Evolutionary conservation across 2,797 vertebrate species (phyloP).

Genomic region (Buceros bicornis): DNA sequence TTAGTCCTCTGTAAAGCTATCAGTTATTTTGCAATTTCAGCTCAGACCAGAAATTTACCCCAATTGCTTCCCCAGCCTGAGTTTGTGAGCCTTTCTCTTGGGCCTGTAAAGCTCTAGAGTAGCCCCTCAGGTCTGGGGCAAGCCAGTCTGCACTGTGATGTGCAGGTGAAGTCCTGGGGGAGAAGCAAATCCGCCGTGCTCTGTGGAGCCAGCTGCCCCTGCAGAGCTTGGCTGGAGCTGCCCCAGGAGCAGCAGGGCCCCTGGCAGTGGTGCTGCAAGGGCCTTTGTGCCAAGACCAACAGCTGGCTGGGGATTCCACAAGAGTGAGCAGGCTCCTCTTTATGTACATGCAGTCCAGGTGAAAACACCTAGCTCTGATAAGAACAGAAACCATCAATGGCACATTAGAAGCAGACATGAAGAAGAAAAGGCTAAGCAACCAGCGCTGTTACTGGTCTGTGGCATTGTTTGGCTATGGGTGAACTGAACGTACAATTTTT

Average conservation of each 20-base stretch:
- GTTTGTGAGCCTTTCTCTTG: background rate
- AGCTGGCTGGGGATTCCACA: background rate
- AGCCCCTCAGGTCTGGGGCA: background rate
- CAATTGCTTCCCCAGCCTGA: background rate
- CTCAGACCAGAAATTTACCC: background rate
- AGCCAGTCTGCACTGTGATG: accelerated
- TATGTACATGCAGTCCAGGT: background rate
- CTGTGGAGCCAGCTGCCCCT: background rate
- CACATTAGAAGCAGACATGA: background rate
- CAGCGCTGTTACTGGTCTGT: background rate
- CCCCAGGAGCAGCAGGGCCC: background rate
- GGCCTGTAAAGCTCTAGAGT: background rate
- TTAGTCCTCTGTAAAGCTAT: background rate
- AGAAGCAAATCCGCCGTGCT: background rate
- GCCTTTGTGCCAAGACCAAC: accelerated
- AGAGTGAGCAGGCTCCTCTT: background rate
- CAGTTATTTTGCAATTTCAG: background rate
- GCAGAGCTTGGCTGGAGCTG: accelerated
- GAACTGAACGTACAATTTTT: background rate
- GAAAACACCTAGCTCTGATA: background rate
- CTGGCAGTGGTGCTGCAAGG: accelerated
- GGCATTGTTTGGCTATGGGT: background rate
- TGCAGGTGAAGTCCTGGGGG: background rate
- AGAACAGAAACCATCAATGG: accelerated
- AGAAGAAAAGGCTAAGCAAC: background rate